Conservation (phyloP, 2,888 invertebrate species). For the Chrysotoxum bicinctum region DNA sequence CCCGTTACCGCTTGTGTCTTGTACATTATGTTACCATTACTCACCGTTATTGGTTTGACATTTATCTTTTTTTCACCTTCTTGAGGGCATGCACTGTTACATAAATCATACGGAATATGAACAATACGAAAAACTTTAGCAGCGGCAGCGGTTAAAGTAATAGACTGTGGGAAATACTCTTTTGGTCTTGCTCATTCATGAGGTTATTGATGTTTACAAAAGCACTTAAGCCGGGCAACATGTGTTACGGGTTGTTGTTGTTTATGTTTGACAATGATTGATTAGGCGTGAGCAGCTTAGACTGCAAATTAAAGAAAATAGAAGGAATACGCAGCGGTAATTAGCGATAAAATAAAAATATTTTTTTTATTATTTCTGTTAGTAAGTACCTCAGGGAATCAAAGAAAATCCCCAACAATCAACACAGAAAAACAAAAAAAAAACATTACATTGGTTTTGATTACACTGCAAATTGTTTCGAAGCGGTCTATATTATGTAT, state of each 20-base stretch:
- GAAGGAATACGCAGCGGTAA: conserved; percentile 33
- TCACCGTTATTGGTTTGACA: conserved; percentile 47
- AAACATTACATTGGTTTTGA: conserved; percentile 3
- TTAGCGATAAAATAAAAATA: conserved; percentile 43
- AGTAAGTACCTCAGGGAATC: background rate
- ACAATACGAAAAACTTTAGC: background rate
- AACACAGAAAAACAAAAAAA: background rate
- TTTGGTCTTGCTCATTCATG: conserved; percentile 20
- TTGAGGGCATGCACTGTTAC: conserved; percentile 1
- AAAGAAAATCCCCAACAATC: background rate
- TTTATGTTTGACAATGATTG: conserved; percentile 54
- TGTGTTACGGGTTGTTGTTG: conserved; percentile 31
- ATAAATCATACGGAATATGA: conserved; percentile 1
- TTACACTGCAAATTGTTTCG: conserved; percentile 19
- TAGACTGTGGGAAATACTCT: conserved; percentile 41
- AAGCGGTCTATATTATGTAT: no score
- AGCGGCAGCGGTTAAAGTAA: conserved; percentile 2
- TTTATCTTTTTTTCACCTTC: conserved; percentile 30
- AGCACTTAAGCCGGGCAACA: conserved; percentile 58
- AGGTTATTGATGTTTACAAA: conserved; percentile 62
- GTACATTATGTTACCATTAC: conserved; percentile 26
- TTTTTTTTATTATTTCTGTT: conserved; percentile 18
- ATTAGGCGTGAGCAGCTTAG: conserved; percentile 29
- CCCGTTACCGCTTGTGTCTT: background rate
- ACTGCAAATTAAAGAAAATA: conserved; percentile 9